Conservation (phyloP, 2,113 vertebrate species). For the Setophaga kirtlandii region DNA sequence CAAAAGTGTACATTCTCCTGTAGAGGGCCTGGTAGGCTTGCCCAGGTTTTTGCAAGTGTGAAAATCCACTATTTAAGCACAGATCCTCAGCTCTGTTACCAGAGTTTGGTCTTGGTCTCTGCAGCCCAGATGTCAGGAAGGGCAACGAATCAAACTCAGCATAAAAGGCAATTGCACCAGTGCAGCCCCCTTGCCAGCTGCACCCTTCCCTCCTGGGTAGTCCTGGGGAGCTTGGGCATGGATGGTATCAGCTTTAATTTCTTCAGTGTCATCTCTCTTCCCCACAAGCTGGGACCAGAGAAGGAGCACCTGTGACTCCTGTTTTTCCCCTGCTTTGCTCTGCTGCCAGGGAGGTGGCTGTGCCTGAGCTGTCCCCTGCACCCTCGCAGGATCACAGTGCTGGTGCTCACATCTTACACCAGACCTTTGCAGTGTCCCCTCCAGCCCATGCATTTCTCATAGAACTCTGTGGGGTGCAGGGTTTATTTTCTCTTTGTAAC, state of each 20-base stretch:
- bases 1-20: background rate
- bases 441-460: background rate
- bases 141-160: background rate
- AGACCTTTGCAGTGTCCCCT: background rate
- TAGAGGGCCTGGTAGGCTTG: background rate
- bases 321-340: background rate
- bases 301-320: background rate
- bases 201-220: background rate
- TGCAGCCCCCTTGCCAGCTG: background rate
- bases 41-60: background rate
- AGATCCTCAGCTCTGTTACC: background rate
- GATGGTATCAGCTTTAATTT: background rate
- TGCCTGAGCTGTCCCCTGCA: rapidly evolving
- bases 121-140: background rate
- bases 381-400: background rate
- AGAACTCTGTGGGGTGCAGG: background rate
- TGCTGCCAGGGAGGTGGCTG: background rate
- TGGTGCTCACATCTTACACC: background rate
- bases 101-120: background rate
- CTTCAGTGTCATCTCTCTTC: background rate
- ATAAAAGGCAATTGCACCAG: background rate
- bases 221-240: background rate
- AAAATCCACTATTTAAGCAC: background rate
- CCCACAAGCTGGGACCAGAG: background rate
- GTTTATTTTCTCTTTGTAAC: background rate